Base-by-base conservation (phyloP, 2,888 invertebrate genomes). In the Drosophila incognita region DNA sequence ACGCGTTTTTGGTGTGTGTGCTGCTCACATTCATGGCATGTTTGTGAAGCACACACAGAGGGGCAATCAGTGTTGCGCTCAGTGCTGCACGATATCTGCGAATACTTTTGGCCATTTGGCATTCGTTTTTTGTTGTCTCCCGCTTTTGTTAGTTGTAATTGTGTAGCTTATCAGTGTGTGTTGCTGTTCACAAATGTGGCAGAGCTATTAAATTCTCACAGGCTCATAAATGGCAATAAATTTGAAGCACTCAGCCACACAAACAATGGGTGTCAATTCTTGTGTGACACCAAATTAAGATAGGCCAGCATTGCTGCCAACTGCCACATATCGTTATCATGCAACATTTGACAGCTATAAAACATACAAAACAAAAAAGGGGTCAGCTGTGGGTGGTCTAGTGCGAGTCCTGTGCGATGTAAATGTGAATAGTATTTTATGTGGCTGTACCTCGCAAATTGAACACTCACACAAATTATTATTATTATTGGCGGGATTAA, bases 261-360 rank as follows among this genome's bases (percentile, higher is more conserved):
- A 59, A 38, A 67, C 71, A 74, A 58, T 53, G 78, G 72, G 87
- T 86, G 90, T 80, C 87, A 83, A 90, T 90, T 80, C 56, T 69
- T 67, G 65, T 87, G 73, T 87, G 87, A 86, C 87, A 88, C 53
- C 71, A 83, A 88, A 90, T 87, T 90, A 87, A 87, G 87, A 87
- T 87, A 88, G 79, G 74, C 85, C 52, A 67, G 51, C 69, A 83
- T 48, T 75, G 67, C 82, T 85, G 89, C 83, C 89, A 80, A 78
- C 76, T 83, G 69, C 15, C 49, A 29, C 60, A 59, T 68, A 69
- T 79, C 82, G 59, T 52, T 56, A 67, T 65, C 65, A 54, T 35
- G 33, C 42, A 60, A 74, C 80, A 74, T 78, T 76, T 82, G 90
- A 78, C 87, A 74, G 75, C 80, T 71, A 79, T 83, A 83, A 89